Base-by-base conservation (phyloP, 2,113 vertebrate genomes). In the Athene cunicularia region DNA sequence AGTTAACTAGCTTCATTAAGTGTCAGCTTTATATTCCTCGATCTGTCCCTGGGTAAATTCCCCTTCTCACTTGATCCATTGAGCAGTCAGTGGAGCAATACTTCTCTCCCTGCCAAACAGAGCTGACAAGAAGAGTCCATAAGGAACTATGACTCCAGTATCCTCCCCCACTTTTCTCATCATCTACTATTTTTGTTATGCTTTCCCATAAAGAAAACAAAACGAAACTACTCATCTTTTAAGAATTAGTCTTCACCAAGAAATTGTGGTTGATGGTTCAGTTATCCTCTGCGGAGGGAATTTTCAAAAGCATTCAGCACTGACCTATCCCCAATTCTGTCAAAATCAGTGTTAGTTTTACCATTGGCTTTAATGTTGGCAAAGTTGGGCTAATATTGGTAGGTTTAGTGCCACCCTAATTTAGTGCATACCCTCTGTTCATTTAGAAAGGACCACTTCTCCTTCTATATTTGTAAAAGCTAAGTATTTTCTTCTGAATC, bases 111-210 rank as follows among this genome's bases (percentile, higher is more conserved):
- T 35, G 49, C 20, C 43, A 89, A 73, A 23, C 45, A 6, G 0
- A 50, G 17, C n/a, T 17, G 15, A 13, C 0, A 2, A 5, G 24
- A 86, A 80, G 62, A 33, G 23, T 5, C 43, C 45, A 4, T 27
- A 23, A 62, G 43, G 77, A 92, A 1, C 35, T 55, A 23, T 32
- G 20, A 55, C 70, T 67, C 3, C 45, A 28, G 6, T 14, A 70
- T 82, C 92, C 74, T 93, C 81, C 90, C 84, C 70, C 35, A 72
- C 70, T 53, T 89, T 91, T 90, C 87, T 87, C 95, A 95, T 94
- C 32, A 68, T 73, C 72, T 55, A 33, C 72, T 88, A 16, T 58
- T 80, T 74, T 82, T 95, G 30, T 93, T 91, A 85, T 91, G 58
- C 47, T 94, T 95, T 95, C 87, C 87, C 81, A 90, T 91, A 88